Base-by-base conservation (phyloP, 2,113 vertebrate genomes). In the Alouatta palliata region DNA sequence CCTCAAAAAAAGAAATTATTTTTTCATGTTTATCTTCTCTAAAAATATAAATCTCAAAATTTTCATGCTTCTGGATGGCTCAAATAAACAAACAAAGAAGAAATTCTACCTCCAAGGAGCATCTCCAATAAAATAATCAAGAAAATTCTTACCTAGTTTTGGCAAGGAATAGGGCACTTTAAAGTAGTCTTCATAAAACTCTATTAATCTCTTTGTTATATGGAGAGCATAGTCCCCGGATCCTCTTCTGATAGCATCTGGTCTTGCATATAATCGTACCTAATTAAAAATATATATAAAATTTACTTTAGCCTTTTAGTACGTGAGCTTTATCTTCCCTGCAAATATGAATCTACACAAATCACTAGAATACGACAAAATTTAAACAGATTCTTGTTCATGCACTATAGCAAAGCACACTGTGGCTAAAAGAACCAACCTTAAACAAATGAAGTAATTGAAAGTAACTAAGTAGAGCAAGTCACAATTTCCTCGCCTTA, bases 101-200 rank as follows among this genome's bases (percentile, higher is more conserved):
- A 97, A 96, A 96, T 45, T 66, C 52, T 70, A 94, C 23, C 52
- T 85, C 94, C 35, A 49, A 68, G 61, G 25, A 97, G 35, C 13
- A 86, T 75, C 82, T 49, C 35, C 95, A 95, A 56, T 80, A 97
- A 93, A 96, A 96, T 76, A 96, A 97, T 32, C 90, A 94, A 56
- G 30, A 76, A 58, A 98, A 97, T 90, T 97, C 99, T 99, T 99
- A 99, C 99, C 99, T 98, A 99, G 98, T 99, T 99, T 99, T 97
- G 99, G 99, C 98, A 99, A 99, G 25, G 99, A 99, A 98, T 99
- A 99, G 98, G 99, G 99, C 96, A 99, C 99, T 98, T 99, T 99
- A 98, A 99, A 99, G 98, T 99, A 99, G 98, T 99, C 99, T 99
- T 99, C 99, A 98, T 99, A 99, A 98, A 99, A 99, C 87, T 99